Evolutionary conservation across 2,113 vertebrate genomes (phyloP).

Genomic region (Corythornis cristatus): DNA sequence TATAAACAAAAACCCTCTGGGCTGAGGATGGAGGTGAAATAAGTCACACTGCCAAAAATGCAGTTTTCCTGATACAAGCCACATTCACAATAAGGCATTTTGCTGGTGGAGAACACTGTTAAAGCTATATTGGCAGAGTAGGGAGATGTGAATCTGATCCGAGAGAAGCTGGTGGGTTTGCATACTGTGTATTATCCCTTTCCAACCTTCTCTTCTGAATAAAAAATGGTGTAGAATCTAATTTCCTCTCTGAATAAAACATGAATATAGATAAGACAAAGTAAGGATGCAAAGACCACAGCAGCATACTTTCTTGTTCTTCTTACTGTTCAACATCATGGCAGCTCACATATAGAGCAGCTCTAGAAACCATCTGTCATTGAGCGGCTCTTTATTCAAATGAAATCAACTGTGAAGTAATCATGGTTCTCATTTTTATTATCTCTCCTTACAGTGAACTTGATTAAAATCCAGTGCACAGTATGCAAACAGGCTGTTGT

Average conservation of each 20-base stretch:
- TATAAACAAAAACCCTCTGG: background rate
- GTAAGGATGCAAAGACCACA: conserved; percentile 52
- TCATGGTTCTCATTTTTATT: conserved; percentile 71
- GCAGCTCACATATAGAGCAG: conserved; percentile 67
- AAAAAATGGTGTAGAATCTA: conserved; percentile 67
- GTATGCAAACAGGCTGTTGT: conserved; percentile 74
- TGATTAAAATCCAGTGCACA: conserved; percentile 70
- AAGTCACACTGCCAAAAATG: background rate
- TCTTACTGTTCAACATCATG: conserved; percentile 65
- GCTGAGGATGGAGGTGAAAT: background rate
- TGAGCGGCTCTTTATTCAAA: conserved; percentile 62
- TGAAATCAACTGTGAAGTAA: conserved; percentile 75
- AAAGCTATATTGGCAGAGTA: conserved; percentile 16
- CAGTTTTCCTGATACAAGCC: background rate
- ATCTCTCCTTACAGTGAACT: conserved; percentile 69
- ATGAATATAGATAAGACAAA: conserved; percentile 67
- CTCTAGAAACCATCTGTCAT: conserved; percentile 72
- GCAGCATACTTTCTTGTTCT: conserved; percentile 56
- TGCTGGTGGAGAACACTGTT: background rate
- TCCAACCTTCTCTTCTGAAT: conserved; percentile 64
- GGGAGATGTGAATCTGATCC: conserved; percentile 11
- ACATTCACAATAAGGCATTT: background rate
- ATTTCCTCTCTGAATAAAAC: conserved; percentile 73
- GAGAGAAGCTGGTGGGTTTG: conserved; percentile 55
- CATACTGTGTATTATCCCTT: conserved; percentile 45